Evolutionary conservation across 2,888 invertebrate genomes (phyloP).

Genomic region (Dendrolimus pini): DNA sequence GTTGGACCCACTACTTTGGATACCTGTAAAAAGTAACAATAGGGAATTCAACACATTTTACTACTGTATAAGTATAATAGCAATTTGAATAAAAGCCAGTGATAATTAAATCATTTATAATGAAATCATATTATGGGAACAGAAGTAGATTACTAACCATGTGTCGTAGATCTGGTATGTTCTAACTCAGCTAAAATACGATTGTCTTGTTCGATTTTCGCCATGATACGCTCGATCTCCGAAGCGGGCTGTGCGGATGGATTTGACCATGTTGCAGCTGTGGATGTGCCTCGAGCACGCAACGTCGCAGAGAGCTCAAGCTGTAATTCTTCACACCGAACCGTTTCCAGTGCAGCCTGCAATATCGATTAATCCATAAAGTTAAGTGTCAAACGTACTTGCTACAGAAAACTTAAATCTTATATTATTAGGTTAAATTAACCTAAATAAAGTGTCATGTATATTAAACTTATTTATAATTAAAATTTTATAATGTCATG

Average conservation of each 20-base stretch:
- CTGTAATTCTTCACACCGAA: constrained; percentile 92
- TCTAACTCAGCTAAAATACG: constrained; percentile 93
- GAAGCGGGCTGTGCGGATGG: constrained; percentile 74
- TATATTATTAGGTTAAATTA: too few species aligned
- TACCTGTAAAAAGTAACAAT: constrained; percentile 41
- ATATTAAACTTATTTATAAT: neutral
- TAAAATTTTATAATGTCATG: neutral
- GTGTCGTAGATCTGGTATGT: constrained; percentile 84
- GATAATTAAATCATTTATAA: too few species aligned
- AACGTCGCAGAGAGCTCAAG: constrained; percentile 88
- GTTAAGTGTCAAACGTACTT: too few species aligned
- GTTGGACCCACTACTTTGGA: constrained; percentile 82
- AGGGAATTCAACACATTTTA: too few species aligned
- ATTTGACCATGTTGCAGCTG: constrained; percentile 49
- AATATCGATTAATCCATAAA: too few species aligned
- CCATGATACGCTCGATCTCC: constrained; percentile 96
- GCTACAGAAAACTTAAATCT: too few species aligned
- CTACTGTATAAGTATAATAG: too few species aligned
- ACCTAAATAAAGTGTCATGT: too few species aligned
- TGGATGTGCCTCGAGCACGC: constrained; percentile 57
- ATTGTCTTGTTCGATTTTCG: constrained; percentile 94
- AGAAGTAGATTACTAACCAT: constrained; percentile 52
- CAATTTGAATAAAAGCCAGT: too few species aligned
- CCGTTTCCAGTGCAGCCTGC: constrained; percentile 80
- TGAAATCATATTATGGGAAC: neutral